Conservation (phyloP, 2,113 vertebrate species). For the Xiphophorus maculatus region DNA sequence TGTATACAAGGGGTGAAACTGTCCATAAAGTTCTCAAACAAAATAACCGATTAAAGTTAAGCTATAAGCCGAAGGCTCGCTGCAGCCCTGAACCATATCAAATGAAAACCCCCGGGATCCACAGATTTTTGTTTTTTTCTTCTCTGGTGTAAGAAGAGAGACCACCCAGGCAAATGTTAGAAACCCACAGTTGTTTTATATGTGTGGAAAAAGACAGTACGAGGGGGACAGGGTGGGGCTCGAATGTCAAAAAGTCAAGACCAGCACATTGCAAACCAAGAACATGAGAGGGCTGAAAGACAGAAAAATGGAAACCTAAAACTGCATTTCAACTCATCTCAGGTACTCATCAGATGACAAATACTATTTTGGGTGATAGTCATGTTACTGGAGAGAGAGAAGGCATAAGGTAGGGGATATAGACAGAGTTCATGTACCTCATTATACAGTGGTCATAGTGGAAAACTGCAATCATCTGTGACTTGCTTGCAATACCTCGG, state of each 20-base stretch:
- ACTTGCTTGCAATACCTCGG: conserved; percentile 65
- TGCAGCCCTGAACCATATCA: conserved; percentile 55
- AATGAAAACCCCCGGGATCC: conserved; percentile 50
- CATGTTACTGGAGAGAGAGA: conserved; percentile 55
- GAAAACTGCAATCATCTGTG: conserved; percentile 81
- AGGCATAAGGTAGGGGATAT: conserved; percentile 36
- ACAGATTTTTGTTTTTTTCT: conserved; percentile 14
- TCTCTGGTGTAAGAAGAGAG: conserved; percentile 40
- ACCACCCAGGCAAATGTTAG: conserved; percentile 74
- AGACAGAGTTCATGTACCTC: conserved; percentile 71
- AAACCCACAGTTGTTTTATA: conserved; percentile 66
- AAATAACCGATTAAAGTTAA: conserved; percentile 1
- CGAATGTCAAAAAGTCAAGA: conserved; percentile 65
- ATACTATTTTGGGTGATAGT: conserved; percentile 76
- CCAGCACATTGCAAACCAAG: conserved; percentile 34
- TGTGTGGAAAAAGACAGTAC: conserved; percentile 30
- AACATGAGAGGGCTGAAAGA: conserved; percentile 29
- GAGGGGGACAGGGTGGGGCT: conserved; percentile 30
- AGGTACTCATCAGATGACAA: conserved; percentile 77
- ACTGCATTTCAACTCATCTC: conserved; percentile 69
- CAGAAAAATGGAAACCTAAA: conserved; percentile 46
- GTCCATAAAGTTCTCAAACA: conserved; percentile 21
- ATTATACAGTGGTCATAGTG: conserved; percentile 72
- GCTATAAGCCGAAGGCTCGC: conserved; percentile 24
- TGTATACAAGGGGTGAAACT: neutral